Base-by-base conservation (phyloP, 2,797 vertebrate genomes). In the Gallirallus australis region DNA sequence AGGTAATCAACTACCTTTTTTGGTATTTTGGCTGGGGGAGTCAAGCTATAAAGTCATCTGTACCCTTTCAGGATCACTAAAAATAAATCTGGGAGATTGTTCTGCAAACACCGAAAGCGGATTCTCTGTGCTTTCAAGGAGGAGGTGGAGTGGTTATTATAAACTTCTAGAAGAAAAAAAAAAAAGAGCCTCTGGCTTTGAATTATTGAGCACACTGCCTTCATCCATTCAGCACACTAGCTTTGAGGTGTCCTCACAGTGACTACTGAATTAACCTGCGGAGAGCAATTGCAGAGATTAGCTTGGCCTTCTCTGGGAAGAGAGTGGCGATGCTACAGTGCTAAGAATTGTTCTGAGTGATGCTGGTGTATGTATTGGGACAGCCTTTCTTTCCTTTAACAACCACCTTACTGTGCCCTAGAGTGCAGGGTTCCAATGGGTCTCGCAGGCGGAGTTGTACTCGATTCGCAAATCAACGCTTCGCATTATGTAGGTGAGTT, bases 391-490 rank as follows among this genome's bases (percentile, higher is more conserved):
- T 73, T 92, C 78, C 39, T 73, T 77, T 82, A 77, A 84, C 48
- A 54, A 48, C 27, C 59, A 82, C 56, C 15, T 80, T 56, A 20
- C 45, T 93, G 28, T 91, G 35, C 84, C 93, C 75, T 76, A 99
- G 99, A 97, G 6, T 99, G 99, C 95, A 97, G 94, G 70, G 98
- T 98, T 96, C 98, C 99, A 5, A 97, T 99, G 98, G 99, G 99
- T 73, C 96, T 99, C 24, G 94, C 94, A 65, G 99, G 98, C 68
- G 98, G 98, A 87, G 95, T 98, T 71, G 97, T 99, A 92, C 97
- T 98, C 12, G 98, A 99, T 70, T 86, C 96, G 0, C 99, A 99
- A 73, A 98, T 99, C 21, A 98, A 96, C 39, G 99, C 99, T 52
- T 98, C 97, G 27, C 84, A 97, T 85, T 95, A 98, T 27, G 95